phyloP scores from a whole-genome alignment of 1,140 invertebrate species.

The Drosophila nasuta region DNA sequence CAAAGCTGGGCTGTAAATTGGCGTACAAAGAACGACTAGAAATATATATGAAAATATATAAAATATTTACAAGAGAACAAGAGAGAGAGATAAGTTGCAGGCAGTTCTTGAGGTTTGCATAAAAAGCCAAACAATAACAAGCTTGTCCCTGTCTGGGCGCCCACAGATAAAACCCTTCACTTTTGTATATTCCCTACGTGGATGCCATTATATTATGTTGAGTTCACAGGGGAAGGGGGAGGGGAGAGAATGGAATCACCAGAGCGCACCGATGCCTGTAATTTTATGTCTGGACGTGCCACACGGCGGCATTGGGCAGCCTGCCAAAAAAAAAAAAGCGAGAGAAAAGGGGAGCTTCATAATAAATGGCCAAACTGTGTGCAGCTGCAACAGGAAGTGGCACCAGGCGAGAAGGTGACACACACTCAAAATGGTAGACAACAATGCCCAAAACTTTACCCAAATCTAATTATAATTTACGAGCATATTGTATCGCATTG shows the following conservation, averaged over 20 bases:
- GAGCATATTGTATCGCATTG: slow-evolving; percentile 8
- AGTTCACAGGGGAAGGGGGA: neutral
- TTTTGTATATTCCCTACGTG: neutral
- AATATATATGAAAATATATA: slow-evolving; percentile 14
- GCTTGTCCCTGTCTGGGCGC: slow-evolving; percentile 28
- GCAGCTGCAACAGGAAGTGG: slow-evolving; percentile 31
- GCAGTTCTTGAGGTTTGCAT: slow-evolving; percentile 25
- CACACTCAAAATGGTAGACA: slow-evolving; percentile 7
- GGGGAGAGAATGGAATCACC: slow-evolving; percentile 10
- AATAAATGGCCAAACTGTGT: slow-evolving; percentile 28
- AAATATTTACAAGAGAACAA: slow-evolving; percentile 4
- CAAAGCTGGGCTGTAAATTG: slow-evolving; percentile 10
- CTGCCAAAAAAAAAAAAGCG: slow-evolving; percentile 2
- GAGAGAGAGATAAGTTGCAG: neutral
- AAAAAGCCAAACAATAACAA: slow-evolving; percentile 28
- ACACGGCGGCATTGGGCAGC: slow-evolving; percentile 10
- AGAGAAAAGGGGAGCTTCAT: neutral
- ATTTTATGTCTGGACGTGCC: slow-evolving; percentile 42
- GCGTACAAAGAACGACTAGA: slow-evolving; percentile 2
- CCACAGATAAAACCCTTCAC: slow-evolving; percentile 9
- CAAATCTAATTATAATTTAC: slow-evolving; percentile 13
- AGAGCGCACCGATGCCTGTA: slow-evolving; percentile 39
- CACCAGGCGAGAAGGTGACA: neutral
- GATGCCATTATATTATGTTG: slow-evolving; percentile 1
- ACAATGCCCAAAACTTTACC: slow-evolving; percentile 1